Evolutionary conservation across 2,113 vertebrate species (phyloP), one percentile per base, ranked within the genome.

Genomic region (Pseudorhombus dupliciocellatus): DNA sequence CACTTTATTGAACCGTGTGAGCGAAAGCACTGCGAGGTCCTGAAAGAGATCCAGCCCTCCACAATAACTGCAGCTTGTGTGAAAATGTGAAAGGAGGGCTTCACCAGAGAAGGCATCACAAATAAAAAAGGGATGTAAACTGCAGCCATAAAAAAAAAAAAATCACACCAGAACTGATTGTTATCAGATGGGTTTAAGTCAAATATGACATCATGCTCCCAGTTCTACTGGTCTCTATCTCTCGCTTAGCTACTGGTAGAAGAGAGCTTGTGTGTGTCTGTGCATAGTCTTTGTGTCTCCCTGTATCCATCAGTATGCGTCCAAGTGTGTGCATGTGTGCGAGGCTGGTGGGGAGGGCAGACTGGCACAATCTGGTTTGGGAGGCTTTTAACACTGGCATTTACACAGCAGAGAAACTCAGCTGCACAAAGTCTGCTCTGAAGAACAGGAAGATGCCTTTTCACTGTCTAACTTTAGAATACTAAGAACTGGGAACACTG

Each of bases 341-440:
- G 51, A 44, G 22, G 20, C 34, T 6, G n/a, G 59, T 25, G 28
- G 18, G 60, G 58, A 50, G 21, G 51, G 58, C 51, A 82, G 69
- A 88, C 87, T 48, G 84, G 84, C 34, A 10, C 40, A 77, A 89
- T 89, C 86, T 76, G 75, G 79, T 87, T 89, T 78, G 21, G 18
- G 46, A 80, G 53, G 84, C 79, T 82, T 66, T 59, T 21, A 69
- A 34, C 42, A 10, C 25, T 55, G 81, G 73, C 79, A 75, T 76
- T 78, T 53, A 40, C 21, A 25, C 25, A 40, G 61, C 40, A 22
- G 54, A 77, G 58, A 56, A 80, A 25, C 20, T 16, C n/a, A 12
- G 7, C 54, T 25, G 44, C 64, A 28, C 51, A 21, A 11, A n/a
- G 34, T 11, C 40, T 22, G 37, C 54, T 7, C 24, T 24, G n/a